Conservation (phyloP, 2,113 vertebrate genomes). For the Microcebus griseorufus region DNA sequence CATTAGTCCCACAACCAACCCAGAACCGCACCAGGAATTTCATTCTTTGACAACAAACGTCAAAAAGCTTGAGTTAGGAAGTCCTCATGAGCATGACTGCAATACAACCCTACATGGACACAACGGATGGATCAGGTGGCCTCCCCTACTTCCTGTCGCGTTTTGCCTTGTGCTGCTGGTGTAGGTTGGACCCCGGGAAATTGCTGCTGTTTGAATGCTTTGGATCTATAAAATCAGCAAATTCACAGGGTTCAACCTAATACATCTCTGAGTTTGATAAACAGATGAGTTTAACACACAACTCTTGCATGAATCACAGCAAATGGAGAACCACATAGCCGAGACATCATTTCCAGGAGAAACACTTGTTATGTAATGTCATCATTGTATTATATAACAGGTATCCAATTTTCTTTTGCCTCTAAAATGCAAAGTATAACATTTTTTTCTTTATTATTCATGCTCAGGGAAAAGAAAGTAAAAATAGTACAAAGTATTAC, state of each 20-base stretch:
- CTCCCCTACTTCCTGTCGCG: background rate
- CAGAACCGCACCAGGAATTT: background rate
- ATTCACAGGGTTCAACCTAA: background rate
- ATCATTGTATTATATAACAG: background rate
- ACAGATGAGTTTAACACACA: background rate
- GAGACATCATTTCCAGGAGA: background rate
- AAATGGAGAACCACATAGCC: background rate
- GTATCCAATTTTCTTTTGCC: constrained; percentile 51
- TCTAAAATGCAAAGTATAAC: constrained; percentile 46
- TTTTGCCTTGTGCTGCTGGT: background rate
- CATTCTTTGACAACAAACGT: background rate
- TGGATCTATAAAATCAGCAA: background rate
- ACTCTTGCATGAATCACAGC: background rate
- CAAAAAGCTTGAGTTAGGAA: background rate
- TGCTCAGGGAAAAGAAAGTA: background rate
- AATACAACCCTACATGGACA: background rate
- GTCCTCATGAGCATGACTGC: background rate
- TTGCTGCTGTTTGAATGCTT: background rate
- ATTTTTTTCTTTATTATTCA: constrained; percentile 48
- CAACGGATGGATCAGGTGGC: background rate
- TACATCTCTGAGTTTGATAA: constrained; percentile 25
- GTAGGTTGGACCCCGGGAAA: background rate
- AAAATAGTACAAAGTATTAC: constrained; percentile 41
- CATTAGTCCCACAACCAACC: background rate
- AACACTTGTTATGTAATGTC: background rate